Evolutionary conservation across 2,888 invertebrate species (phyloP).

Genomic region (Pollenia angustigena): DNA sequence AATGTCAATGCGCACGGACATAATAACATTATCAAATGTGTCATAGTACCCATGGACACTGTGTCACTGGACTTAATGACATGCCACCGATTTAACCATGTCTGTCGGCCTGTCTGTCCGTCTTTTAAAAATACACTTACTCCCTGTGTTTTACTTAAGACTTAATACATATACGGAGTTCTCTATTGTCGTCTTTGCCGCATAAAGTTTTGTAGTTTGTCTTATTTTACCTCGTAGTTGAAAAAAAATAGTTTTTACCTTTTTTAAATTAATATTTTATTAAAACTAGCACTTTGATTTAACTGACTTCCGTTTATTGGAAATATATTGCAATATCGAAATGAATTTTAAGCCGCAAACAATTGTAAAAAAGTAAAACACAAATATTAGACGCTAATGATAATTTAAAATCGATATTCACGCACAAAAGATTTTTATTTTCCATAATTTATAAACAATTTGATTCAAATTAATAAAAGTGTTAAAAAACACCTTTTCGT

Average conservation of each 20-base stretch:
- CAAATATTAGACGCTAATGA: background rate
- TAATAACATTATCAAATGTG: no score
- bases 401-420: background rate
- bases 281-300: slow-evolving; percentile 34
- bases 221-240: background rate
- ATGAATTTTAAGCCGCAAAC: background rate
- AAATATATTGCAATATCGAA: slow-evolving; percentile 15
- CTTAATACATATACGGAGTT: no score
- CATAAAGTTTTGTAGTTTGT: background rate
- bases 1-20: no score
- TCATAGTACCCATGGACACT: no score
- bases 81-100: no score
- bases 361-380: background rate
- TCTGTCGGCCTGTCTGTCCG: no score
- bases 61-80: no score
- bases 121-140: no score
- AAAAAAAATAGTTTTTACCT: background rate
- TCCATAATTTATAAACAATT: slow-evolving; percentile 13
- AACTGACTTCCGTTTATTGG: slow-evolving; percentile 38
- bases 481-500: slow-evolving; percentile 38
- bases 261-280: background rate
- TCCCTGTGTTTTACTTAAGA: no score
- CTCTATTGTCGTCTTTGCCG: background rate
- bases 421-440: background rate
- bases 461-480: slow-evolving; percentile 22